Evolutionary conservation across 1,140 invertebrate species (phyloP).

Genomic region (Drosophila busckii): DNA sequence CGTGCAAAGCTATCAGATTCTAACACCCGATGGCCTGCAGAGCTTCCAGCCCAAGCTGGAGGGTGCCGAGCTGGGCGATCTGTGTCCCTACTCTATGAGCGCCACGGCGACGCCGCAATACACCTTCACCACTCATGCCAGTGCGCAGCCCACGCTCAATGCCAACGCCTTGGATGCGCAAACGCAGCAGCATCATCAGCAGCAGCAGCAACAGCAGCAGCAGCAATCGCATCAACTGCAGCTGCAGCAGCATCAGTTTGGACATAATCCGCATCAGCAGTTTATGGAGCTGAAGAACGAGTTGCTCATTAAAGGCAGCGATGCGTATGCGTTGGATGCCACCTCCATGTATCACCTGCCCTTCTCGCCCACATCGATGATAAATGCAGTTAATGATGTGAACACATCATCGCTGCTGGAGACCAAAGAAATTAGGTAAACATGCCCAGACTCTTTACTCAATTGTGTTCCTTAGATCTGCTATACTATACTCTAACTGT

Average conservation of each 20-base stretch:
- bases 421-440: constrained; percentile 79
- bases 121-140: constrained; percentile 64
- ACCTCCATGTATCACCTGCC: constrained; percentile 76
- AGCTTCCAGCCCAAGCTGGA: constrained; percentile 73
- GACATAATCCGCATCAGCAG: constrained; percentile 66
- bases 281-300: constrained; percentile 78
- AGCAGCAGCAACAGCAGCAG: constrained; percentile 61
- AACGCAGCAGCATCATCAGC: constrained; percentile 45
- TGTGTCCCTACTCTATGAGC: constrained; percentile 66
- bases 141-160: constrained; percentile 57
- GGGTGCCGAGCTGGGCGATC: constrained; percentile 48
- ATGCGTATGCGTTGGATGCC: constrained; percentile 68
- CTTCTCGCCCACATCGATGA: constrained; percentile 77
- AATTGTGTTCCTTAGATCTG: constrained; percentile 21
- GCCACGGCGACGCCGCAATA: constrained; percentile 52
- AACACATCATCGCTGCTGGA: constrained; percentile 73
- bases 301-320: constrained; percentile 68
- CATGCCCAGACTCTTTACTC: no score
- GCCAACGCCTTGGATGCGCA: constrained; percentile 55
- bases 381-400: constrained; percentile 75
- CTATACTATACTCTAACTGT: constrained; percentile 10
- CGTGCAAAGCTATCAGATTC: constrained; percentile 75
- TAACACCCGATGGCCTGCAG: constrained; percentile 71
- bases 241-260: constrained; percentile 59
- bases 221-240: constrained; percentile 42